Evolutionary conservation across 2,797 vertebrate species (phyloP), one percentile per base, ranked within the genome.

Genomic region (Sternotherus odoratus): DNA sequence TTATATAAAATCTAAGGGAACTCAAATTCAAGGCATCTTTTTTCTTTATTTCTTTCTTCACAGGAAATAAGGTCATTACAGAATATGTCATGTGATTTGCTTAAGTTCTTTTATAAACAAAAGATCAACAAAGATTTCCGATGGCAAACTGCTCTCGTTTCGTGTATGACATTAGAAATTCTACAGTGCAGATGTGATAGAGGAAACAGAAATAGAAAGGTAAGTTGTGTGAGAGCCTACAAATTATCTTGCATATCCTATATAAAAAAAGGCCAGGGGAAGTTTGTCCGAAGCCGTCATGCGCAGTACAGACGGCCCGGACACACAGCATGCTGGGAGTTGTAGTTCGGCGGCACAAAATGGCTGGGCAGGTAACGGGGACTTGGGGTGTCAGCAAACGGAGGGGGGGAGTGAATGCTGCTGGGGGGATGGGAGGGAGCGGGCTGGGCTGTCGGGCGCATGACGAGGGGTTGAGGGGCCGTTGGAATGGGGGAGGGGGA

Each of bases 51-150:
- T 79, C 13, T 9, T 56, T 93, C 72, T 90, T 89, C n/a, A 78
- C 94, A 98, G 97, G 96, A 97, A 86, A 96, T 92, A 92, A 87
- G 79, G 88, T 95, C 95, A 43, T 87, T 98, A 88, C 89, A 86
- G 89, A 93, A 82, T 13, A 93, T 97, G 95, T 96, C 95, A 0
- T 97, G 96, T 87, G 92, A 96, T 46, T 95, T 98, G 88, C 86
- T 94, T 66, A 95, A 87, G 5, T 95, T 97, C 53, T 92, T 90
- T 84, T 19, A 51, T 2, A 95, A 56, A 69, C 53, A 86, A 78
- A 97, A 43, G 82, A 84, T 96, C 77, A 90, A 2, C 72, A 85
- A 74, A 87, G 82, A 82, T 30, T 94, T 97, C 5, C 93, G 93
- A 89, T 7, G 86, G 90, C 90, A 91, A 94, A 69, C 92, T 88